These are phyloP conservation scores for Aeoliscus strigatus DNA, from an alignment of 2,797 vertebrate genomes.

Conservation along the genomic window DNA sequence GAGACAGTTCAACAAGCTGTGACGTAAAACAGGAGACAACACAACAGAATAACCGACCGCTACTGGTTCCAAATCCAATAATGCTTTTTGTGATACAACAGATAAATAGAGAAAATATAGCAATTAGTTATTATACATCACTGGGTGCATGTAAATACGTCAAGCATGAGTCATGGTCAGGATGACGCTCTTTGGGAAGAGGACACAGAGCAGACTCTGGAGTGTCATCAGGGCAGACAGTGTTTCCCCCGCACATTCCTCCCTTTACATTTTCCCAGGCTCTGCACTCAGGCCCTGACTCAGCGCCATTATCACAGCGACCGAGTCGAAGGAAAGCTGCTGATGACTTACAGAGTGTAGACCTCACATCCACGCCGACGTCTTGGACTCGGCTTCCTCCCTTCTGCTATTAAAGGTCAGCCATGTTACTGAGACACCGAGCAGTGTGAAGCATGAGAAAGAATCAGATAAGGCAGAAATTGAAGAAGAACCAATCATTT, in stretches of 20 bases:
- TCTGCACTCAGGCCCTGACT: constrained; percentile 60
- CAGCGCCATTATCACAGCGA: constrained; percentile 59
- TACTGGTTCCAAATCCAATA: too few species aligned
- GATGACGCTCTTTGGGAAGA: constrained; percentile 39
- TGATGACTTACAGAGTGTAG: constrained; percentile 66
- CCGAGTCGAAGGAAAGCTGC: constrained; percentile 59
- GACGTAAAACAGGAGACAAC: too few species aligned
- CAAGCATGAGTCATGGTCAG: constrained; percentile 34
- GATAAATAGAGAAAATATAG: constrained; percentile 10
- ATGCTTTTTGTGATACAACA: too few species aligned
- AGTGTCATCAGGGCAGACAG: constrained; percentile 67
- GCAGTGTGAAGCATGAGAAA: constrained; percentile 36
- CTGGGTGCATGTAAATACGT: constrained; percentile 35
- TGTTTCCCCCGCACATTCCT: constrained; percentile 69
- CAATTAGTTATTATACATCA: constrained; percentile 23
- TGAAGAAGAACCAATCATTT: too few species aligned
- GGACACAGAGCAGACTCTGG: constrained; percentile 62
- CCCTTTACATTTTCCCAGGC: constrained; percentile 71
- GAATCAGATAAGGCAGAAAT: constrained; percentile 9
- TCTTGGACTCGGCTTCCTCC: constrained; percentile 53
- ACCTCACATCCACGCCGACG: constrained; percentile 53
- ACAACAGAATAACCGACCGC: too few species aligned
- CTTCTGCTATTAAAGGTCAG: constrained; percentile 47
- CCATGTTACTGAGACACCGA: constrained; percentile 24
- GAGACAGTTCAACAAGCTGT: too few species aligned